Percentiles rank a stretch among this genome's conserved stretches.
Conservation (phyloP, 2,113 vertebrate genomes). For the Neopipo cinnamomea region DNA sequence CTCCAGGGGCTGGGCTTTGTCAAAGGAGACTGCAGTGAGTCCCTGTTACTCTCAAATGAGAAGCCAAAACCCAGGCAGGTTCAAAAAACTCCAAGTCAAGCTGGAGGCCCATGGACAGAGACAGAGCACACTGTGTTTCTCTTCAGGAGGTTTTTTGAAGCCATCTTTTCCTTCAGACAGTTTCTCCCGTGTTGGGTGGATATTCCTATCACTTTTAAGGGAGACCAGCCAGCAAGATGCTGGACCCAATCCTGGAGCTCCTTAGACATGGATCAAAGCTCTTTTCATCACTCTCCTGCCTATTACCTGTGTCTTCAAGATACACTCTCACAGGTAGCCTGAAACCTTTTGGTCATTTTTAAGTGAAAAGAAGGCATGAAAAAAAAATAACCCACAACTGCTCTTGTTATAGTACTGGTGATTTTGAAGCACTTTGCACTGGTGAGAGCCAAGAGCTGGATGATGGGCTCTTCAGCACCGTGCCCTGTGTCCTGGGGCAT, state of each 20-base stretch:
- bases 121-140: fast-evolving
- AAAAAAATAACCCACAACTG: neutral
- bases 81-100: neutral
- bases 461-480: fast-evolving
- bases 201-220: neutral
- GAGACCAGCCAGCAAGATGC: neutral
- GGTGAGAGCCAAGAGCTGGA: neutral
- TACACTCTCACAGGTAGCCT: neutral
- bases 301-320: neutral
- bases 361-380: neutral
- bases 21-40: neutral
- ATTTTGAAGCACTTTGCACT: neutral
- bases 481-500: neutral
- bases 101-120: neutral
- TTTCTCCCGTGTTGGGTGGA: neutral
- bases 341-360: neutral
- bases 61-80: neutral
- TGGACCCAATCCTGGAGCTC: neutral
- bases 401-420: neutral
- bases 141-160: neutral
- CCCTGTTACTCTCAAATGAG: neutral
- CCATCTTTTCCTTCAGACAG: neutral
- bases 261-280: neutral
- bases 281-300: neutral
- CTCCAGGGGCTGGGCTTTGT: neutral